A percentile compares a stretch with the other conserved stretches of the same genome.
These are phyloP conservation scores for Eriosoma lanigerum DNA, from an alignment of 1,140 invertebrate genomes.

Conservation along the genomic window DNA sequence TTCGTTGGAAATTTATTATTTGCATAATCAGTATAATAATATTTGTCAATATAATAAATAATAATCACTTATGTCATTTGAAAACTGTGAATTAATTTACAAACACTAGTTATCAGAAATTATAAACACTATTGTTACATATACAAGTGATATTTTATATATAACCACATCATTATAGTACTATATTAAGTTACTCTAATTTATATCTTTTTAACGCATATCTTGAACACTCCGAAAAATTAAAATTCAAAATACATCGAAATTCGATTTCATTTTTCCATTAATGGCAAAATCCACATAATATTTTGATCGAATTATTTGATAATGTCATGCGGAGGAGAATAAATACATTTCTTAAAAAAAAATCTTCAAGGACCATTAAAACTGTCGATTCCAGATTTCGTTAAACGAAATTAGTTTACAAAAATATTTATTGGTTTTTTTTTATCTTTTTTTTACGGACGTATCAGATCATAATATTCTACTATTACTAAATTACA, in stretches of 20 bases:
- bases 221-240: not conserved
- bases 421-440: not conserved
- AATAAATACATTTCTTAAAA: constrained; percentile 4
- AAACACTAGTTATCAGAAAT: no score
- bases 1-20: no score
- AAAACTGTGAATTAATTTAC: no score
- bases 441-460: not conserved
- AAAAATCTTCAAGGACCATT: not conserved
- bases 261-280: not conserved
- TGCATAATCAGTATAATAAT: no score
- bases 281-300: not conserved
- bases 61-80: no score
- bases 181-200: not conserved
- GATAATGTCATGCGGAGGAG: not conserved
- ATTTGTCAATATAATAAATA: no score
- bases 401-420: constrained; percentile 8
- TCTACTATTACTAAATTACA: not conserved
- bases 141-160: no score
- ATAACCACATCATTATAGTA: no score
- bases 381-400: not conserved
- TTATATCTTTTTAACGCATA: not conserved
- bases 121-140: no score
- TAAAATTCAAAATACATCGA: constrained; percentile 1
- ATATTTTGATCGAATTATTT: constrained; percentile 10
- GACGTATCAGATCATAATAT: not conserved